A percentile compares a stretch with the other conserved stretches of the same genome.
These are phyloP conservation scores for Allacma fusca DNA, from an alignment of 2,888 invertebrate genomes.

Conservation along the genomic window DNA sequence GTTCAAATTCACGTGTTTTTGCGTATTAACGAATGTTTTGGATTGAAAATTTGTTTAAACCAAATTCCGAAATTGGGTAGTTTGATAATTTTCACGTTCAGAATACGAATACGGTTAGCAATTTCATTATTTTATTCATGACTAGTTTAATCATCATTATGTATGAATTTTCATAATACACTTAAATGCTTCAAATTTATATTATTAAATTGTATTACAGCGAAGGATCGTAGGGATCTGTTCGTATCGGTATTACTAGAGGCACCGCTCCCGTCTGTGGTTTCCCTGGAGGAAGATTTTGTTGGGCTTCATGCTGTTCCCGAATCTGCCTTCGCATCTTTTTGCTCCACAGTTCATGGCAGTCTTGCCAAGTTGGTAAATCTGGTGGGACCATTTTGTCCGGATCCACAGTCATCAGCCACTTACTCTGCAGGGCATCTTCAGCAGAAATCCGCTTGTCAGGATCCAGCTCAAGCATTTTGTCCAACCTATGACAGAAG, in stretches of 20 bases:
- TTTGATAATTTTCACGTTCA: too few species aligned
- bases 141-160: conserved; percentile 26
- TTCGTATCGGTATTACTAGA: conserved; percentile 38
- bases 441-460: conserved; percentile 91
- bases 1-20: too few species aligned
- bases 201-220: conserved; percentile 25
- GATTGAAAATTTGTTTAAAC: too few species aligned
- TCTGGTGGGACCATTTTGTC: conserved; percentile 77
- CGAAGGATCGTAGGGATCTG: background rate
- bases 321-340: conserved; percentile 85
- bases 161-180: background rate
- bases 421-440: conserved; percentile 88
- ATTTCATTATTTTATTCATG: conserved; percentile 30
- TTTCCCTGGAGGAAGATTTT: conserved; percentile 66
- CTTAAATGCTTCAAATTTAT: background rate
- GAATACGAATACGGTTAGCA: conserved; percentile 45
- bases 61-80: too few species aligned
- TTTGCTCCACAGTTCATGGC: conserved; percentile 99
- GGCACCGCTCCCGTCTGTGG: conserved; percentile 58
- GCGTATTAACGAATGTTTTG: too few species aligned
- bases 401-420: conserved; percentile 92
- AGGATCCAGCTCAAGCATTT: conserved; percentile 96
- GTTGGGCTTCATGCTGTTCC: conserved; percentile 74
- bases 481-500: conserved; percentile 71
- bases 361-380: conserved; percentile 96